Evolutionary conservation across 1,140 invertebrate species (phyloP).

Genomic region (Asbolus verrucosus): DNA sequence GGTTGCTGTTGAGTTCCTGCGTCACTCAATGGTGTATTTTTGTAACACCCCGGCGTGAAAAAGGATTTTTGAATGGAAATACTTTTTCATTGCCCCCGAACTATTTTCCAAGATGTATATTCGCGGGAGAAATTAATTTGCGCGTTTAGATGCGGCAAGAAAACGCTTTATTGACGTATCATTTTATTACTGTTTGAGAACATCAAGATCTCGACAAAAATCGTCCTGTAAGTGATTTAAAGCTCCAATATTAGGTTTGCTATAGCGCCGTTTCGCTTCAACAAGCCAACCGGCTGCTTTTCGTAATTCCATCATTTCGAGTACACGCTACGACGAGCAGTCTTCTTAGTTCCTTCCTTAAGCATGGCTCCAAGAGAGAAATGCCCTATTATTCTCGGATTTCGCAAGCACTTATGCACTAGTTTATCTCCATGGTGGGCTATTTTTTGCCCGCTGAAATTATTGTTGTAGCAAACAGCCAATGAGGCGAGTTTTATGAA

Average conservation of each 20-base stretch:
- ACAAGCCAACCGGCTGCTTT: slow-evolving; percentile 32
- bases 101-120: too few relatives aligned
- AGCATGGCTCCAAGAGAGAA: background rate
- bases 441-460: too few relatives aligned
- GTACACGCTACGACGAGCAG: slow-evolving; percentile 41
- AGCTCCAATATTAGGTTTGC: slow-evolving; percentile 4
- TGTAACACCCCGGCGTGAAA: background rate
- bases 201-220: slow-evolving; percentile 13
- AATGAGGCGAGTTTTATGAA: too few relatives aligned
- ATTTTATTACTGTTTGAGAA: slow-evolving; percentile 36
- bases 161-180: slow-evolving; percentile 9
- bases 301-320: slow-evolving; percentile 47
- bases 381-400: slow-evolving; percentile 9
- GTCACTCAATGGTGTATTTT: slow-evolving; percentile 12
- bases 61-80: background rate
- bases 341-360: background rate
- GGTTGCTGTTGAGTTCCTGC: slow-evolving; percentile 1
- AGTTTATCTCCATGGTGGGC: too few relatives aligned
- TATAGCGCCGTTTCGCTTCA: slow-evolving; percentile 20
- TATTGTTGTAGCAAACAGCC: too few relatives aligned
- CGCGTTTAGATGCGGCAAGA: background rate
- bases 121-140: too few relatives aligned
- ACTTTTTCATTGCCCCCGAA: background rate
- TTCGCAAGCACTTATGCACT: slow-evolving; percentile 1
- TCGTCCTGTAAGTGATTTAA: slow-evolving; percentile 16